A percentile compares a stretch with the other conserved stretches of the same genome.
Conservation (phyloP, 2,888 invertebrate species). For the Chaetoderma sp. region DNA sequence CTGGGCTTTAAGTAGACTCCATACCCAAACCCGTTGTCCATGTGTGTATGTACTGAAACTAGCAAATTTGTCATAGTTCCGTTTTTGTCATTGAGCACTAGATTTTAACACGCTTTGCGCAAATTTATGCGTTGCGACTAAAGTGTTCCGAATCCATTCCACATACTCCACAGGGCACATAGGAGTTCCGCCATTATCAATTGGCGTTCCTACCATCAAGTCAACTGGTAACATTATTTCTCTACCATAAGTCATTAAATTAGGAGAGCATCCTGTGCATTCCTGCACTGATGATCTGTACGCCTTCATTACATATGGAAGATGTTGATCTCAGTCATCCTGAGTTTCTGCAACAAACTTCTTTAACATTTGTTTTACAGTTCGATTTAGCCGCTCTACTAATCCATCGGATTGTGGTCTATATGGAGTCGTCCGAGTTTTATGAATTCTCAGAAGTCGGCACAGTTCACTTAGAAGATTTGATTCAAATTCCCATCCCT, state of each 20-base stretch:
- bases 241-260: not conserved
- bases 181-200: not conserved
- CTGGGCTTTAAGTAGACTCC: conserved; percentile 1
- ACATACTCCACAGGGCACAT: conserved; percentile 9
- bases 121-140: not conserved
- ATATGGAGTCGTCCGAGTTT: conserved; percentile 21
- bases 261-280: conserved; percentile 13
- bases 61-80: not conserved
- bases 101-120: not conserved
- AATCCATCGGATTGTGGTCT: conserved; percentile 30
- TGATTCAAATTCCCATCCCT: conserved; percentile 16
- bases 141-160: not conserved
- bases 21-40: not conserved
- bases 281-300: conserved; percentile 28
- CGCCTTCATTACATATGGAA: conserved; percentile 34
- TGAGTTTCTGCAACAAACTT: conserved; percentile 20
- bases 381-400: conserved; percentile 34
- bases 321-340: conserved; percentile 24
- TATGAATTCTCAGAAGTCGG: conserved; percentile 28
- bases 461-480: conserved; percentile 27
- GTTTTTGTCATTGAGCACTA: not conserved
- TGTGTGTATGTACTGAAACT: not conserved
- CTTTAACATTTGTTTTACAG: conserved; percentile 19
- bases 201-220: conserved; percentile 17
- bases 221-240: conserved; percentile 29